phyloP scores from a whole-genome alignment of 2,113 vertebrate species.

The Lampris megalopsis region DNA sequence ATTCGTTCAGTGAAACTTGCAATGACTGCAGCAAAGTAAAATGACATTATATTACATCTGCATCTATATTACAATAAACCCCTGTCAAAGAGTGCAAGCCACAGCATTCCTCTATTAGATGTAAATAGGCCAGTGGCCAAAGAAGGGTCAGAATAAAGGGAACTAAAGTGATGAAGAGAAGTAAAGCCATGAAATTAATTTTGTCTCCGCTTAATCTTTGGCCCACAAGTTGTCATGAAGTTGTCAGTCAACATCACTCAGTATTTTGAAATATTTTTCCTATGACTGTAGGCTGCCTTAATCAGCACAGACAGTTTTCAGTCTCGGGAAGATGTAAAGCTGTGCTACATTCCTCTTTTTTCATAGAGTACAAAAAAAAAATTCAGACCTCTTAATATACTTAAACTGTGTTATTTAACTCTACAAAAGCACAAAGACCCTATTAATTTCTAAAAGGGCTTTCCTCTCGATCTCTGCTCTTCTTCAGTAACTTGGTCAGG shows the following conservation, averaged over 20 bases:
- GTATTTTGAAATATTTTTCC: background rate
- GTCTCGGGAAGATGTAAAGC: no score
- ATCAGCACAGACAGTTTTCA: no score
- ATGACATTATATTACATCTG: no score
- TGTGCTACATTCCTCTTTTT: background rate
- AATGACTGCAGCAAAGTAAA: no score
- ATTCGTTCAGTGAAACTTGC: no score
- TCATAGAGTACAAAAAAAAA: background rate
- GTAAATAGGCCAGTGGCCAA: slow-evolving; percentile 1
- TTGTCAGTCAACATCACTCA: background rate
- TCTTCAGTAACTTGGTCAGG: background rate
- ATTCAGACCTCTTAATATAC: background rate
- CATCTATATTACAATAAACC: no score
- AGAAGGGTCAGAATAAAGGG: slow-evolving; percentile 33
- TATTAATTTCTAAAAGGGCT: slow-evolving; percentile 14
- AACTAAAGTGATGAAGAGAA: slow-evolving; percentile 38
- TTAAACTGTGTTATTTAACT: background rate
- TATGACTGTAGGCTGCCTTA: no score
- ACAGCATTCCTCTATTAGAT: no score
- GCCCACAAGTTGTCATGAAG: background rate
- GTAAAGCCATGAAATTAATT: slow-evolving; percentile 33
- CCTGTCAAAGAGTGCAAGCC: no score
- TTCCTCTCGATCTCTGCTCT: background rate
- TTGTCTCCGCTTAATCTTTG: background rate
- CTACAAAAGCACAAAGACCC: slow-evolving; percentile 32